Conservation (phyloP, 2,888 invertebrate genomes). For the Bembecia ichneumoniformis region DNA sequence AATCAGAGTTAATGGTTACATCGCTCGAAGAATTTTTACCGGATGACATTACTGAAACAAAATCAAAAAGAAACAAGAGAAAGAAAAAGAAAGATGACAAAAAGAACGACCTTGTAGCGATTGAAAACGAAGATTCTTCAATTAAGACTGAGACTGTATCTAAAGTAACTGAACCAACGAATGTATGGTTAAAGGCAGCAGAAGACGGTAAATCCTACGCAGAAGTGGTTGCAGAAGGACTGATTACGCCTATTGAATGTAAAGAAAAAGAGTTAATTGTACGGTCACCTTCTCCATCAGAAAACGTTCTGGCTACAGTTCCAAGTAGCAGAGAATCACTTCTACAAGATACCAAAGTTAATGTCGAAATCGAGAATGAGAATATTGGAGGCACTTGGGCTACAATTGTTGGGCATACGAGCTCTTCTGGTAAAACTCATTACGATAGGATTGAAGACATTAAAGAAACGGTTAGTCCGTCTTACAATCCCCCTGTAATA, state of each 20-base stretch:
- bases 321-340: constrained; percentile 11
- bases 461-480: constrained; percentile 4
- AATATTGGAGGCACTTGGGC: constrained; percentile 43
- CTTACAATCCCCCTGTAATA: constrained; percentile 38
- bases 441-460: constrained; percentile 10
- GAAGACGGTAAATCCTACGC: constrained; percentile 80
- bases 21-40: constrained; percentile 8
- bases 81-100: constrained; percentile 49
- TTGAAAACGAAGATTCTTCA: constrained; percentile 8
- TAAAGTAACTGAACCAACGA: constrained; percentile 22
- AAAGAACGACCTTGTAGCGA: constrained; percentile 15
- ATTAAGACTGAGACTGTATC: background rate
- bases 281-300: constrained; percentile 9
- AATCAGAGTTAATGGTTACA: background rate
- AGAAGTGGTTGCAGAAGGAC: constrained; percentile 73
- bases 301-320: constrained; percentile 7
- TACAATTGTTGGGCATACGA: constrained; percentile 48
- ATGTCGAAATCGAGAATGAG: constrained; percentile 3
- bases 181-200: constrained; percentile 64
- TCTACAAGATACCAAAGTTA: constrained; percentile 7
- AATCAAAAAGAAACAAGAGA: constrained; percentile 42
- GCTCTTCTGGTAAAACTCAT: constrained; percentile 28
- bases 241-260: constrained; percentile 16
- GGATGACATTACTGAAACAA: constrained; percentile 22
- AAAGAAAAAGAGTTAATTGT: constrained; percentile 12